Conservation (phyloP, 2,888 invertebrate species). For the Agonum fuliginosum region DNA sequence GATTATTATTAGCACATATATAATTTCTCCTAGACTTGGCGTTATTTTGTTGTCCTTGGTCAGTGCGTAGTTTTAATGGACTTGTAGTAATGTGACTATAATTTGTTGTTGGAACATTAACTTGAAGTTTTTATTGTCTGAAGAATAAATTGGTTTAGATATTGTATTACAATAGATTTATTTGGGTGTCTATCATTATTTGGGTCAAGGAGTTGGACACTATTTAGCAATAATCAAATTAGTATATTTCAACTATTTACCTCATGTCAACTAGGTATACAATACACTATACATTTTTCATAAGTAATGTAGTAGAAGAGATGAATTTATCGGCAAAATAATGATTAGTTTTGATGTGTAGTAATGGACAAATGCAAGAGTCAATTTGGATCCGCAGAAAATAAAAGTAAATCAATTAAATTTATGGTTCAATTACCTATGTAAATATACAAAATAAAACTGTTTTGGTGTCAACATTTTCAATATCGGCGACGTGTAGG, state of each 20-base stretch:
- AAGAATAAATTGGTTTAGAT: constrained; percentile 13
- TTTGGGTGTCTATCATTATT: constrained; percentile 14
- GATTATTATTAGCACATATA: constrained; percentile 36
- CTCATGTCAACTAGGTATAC: too few relatives aligned
- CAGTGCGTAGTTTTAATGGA: constrained; percentile 18
- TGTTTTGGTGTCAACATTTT: too few relatives aligned
- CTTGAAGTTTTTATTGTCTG: constrained; percentile 33
- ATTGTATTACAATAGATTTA: constrained; percentile 22
- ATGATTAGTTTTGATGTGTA: too few relatives aligned
- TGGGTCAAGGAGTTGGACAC: constrained; percentile 1
- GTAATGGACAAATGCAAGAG: too few relatives aligned
- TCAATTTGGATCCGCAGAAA: too few relatives aligned
- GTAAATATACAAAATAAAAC: too few relatives aligned
- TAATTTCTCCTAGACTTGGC: constrained; percentile 22
- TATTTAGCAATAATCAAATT: constrained; percentile 30
- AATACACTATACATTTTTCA: too few relatives aligned
- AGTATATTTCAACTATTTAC: background rate
- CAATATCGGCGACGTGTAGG: too few relatives aligned
- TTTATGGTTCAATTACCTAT: too few relatives aligned
- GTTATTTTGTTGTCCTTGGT: constrained; percentile 39
- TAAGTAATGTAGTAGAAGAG: too few relatives aligned
- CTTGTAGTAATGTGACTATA: constrained; percentile 32
- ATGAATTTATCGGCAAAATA: too few relatives aligned
- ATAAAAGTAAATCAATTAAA: too few relatives aligned
- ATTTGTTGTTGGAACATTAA: constrained; percentile 25